These are phyloP conservation scores for Peribatodes rhomboidaria DNA, from an alignment of 2,888 invertebrate species.

Conservation along the genomic window DNA sequence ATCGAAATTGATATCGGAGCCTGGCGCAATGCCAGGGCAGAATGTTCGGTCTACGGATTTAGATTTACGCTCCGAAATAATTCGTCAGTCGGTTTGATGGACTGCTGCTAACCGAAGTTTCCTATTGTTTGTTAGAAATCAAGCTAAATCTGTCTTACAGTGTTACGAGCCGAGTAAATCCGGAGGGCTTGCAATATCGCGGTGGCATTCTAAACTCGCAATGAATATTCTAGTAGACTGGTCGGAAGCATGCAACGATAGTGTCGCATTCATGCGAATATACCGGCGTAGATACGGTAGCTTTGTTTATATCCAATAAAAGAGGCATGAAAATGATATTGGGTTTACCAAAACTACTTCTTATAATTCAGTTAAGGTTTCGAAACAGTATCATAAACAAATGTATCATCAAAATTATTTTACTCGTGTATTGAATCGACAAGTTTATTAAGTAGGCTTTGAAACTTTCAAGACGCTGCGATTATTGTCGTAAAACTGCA, in stretches of 20 bases:
- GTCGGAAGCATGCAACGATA: constrained; percentile 34
- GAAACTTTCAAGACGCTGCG: not conserved
- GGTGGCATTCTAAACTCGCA: not conserved
- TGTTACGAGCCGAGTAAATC: not conserved
- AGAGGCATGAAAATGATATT: not conserved
- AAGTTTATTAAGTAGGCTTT: not conserved
- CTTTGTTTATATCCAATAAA: constrained; percentile 2
- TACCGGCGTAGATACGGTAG: constrained; percentile 20
- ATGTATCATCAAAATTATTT: not conserved
- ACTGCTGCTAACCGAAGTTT: constrained; percentile 33
- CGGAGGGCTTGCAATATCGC: constrained; percentile 2
- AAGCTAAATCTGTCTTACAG: not conserved
- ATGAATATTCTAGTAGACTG: constrained; percentile 27
- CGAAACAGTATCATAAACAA: not conserved
- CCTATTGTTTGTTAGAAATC: constrained; percentile 14
- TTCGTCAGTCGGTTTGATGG: constrained; percentile 56
- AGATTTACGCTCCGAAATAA: constrained; percentile 73
- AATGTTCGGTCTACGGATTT: constrained; percentile 73
- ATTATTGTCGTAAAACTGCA: constrained; percentile 3
- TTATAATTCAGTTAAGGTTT: not conserved
- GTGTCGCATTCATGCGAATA: constrained; percentile 33
- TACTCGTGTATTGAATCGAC: not conserved
- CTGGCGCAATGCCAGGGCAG: constrained; percentile 71
- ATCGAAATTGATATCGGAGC: constrained; percentile 72
- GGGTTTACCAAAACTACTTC: not conserved